A percentile compares a stretch with the other conserved stretches of the same genome.
phyloP scores from a whole-genome alignment of 1,140 invertebrate genomes.

The Physella acuta region DNA sequence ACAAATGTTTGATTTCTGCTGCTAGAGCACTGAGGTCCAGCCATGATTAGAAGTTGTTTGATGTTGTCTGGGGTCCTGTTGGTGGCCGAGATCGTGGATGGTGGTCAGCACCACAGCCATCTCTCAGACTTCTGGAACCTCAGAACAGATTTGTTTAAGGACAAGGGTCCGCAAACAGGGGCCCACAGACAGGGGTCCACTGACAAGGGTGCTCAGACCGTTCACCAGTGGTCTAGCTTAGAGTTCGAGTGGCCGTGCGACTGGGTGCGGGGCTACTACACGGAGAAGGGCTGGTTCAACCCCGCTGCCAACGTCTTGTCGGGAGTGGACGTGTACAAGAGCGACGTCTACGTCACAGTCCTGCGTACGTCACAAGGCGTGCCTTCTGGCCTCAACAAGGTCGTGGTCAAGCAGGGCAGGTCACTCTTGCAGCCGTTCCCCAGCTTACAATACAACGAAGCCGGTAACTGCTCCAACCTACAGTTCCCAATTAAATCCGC shows the following conservation, averaged over 20 bases:
- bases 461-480: conserved; percentile 27
- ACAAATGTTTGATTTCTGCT: no score
- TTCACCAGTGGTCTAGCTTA: background rate
- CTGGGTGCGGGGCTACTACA: background rate
- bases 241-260: conserved; percentile 17
- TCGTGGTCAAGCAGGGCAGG: background rate
- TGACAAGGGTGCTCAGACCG: background rate
- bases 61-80: no score
- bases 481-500: conserved; percentile 41
- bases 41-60: no score
- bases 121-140: no score
- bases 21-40: no score
- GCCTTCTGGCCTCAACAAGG: conserved; percentile 10
- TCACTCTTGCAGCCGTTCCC: conserved; percentile 35
- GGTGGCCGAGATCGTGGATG: no score
- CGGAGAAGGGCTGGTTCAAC: background rate
- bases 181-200: no score
- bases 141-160: no score
- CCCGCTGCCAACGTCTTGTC: background rate
- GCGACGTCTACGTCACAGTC: conserved; percentile 38
- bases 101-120: no score
- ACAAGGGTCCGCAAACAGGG: no score
- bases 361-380: conserved; percentile 33
- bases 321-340: conserved; percentile 31
- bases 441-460: background rate